Evolutionary conservation across 2,797 vertebrate species (phyloP).

Genomic region (Poecilia gillii): DNA sequence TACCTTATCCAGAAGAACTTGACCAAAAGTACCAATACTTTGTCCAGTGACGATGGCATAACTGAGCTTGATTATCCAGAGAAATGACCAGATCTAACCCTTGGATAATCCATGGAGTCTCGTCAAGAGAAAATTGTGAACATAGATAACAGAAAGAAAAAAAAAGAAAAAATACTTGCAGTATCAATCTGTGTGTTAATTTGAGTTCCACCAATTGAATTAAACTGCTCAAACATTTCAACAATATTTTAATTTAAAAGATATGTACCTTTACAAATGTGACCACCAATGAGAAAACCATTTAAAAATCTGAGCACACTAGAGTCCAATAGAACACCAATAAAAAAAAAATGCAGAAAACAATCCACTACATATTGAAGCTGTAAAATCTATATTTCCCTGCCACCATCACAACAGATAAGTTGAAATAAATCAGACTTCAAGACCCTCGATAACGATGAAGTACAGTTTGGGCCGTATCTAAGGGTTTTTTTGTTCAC

Average conservation of each 20-base stretch:
- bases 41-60: not conserved
- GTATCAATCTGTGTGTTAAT: not conserved
- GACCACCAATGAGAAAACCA: not conserved
- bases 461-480: conserved; percentile 10
- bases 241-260: not conserved
- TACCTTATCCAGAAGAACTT: not conserved
- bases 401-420: not conserved
- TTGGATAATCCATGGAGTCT: not conserved
- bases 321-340: conserved; percentile 3
- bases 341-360: not conserved
- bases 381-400: not conserved
- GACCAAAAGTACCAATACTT: not conserved
- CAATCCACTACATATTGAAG: not conserved
- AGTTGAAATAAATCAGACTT: not conserved
- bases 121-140: not conserved
- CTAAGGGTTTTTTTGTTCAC: not conserved
- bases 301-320: conserved; percentile 4
- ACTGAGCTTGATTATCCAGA: not conserved
- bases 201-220: no score
- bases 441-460: not conserved
- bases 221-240: not conserved
- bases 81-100: not conserved
- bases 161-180: no score
- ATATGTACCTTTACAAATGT: not conserved
- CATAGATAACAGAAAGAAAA: not conserved